A percentile compares a stretch with the other conserved stretches of the same genome.
phyloP scores from a whole-genome alignment of 1,140 invertebrate genomes.

The Drosophila willistoni region DNA sequence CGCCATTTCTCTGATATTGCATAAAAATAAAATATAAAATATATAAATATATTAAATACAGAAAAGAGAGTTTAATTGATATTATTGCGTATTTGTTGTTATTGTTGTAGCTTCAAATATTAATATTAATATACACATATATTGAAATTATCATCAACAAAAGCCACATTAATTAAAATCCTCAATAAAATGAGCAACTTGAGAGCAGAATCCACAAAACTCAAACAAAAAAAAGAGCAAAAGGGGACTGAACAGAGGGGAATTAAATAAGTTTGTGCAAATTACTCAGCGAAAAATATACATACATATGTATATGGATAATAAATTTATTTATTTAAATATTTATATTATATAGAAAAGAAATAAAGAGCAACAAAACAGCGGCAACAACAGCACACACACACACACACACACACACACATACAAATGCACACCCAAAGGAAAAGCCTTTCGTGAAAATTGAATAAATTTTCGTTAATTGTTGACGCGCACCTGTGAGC shows the following conservation, averaged over 20 bases:
- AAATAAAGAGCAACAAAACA: slow-evolving; percentile 29
- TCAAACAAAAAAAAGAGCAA: slow-evolving; percentile 7
- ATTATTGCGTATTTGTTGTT: slow-evolving; percentile 2
- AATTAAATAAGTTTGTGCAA: slow-evolving; percentile 19
- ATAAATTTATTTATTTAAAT: slow-evolving; percentile 37
- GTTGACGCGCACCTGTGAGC: slow-evolving; percentile 68
- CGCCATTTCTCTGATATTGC: neutral
- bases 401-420: too few species aligned
- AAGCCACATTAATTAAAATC: slow-evolving; percentile 38
- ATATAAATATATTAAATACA: slow-evolving; percentile 11
- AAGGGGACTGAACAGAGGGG: neutral
- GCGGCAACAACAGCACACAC: neutral
- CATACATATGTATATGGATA: too few species aligned
- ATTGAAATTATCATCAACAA: slow-evolving; percentile 18
- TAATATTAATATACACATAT: slow-evolving; percentile 16
- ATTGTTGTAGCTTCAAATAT: neutral
- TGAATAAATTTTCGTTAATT: slow-evolving; percentile 80
- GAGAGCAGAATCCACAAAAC: neutral
- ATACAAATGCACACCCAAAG: neutral
- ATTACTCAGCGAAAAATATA: slow-evolving; percentile 29
- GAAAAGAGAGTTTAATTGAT: slow-evolving; percentile 10
- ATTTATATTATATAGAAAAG: slow-evolving; percentile 57
- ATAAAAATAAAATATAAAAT: slow-evolving; percentile 20
- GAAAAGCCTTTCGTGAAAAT: slow-evolving; percentile 56
- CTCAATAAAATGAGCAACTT: slow-evolving; percentile 26